Conservation (phyloP, 2,113 vertebrate genomes). For the Paraplagusia blochii region DNA sequence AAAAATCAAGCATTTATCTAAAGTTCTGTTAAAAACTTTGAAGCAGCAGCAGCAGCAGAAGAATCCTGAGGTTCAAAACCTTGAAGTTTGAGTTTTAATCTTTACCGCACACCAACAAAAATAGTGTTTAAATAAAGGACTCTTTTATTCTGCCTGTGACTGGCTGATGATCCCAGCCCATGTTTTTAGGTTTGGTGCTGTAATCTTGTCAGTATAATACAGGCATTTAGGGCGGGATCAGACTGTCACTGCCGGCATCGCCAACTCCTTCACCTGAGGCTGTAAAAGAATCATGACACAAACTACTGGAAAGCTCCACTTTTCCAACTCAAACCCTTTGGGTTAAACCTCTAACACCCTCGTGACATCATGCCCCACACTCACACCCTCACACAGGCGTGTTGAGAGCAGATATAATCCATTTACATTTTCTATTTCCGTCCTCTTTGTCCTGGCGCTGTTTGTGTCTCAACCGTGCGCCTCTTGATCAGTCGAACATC, state of each 20-base stretch:
- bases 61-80: too few relatives aligned
- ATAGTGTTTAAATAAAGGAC: too few relatives aligned
- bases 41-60: too few relatives aligned
- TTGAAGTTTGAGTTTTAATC: too few relatives aligned
- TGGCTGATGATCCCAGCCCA: constrained; percentile 36
- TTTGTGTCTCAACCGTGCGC: constrained; percentile 19
- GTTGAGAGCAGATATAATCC: constrained; percentile 35
- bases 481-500: constrained; percentile 47
- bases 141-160: constrained; percentile 26
- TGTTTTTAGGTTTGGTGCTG: constrained; percentile 42
- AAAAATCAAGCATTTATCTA: constrained; percentile 3
- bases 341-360: constrained; percentile 53
- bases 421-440: constrained; percentile 48
- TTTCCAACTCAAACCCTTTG: constrained; percentile 65
- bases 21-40: too few relatives aligned
- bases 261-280: constrained; percentile 71
- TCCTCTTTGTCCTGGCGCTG: constrained; percentile 14
- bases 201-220: constrained; percentile 71
- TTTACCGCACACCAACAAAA: too few relatives aligned
- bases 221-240: constrained; percentile 67
- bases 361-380: constrained; percentile 20
- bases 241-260: constrained; percentile 66
- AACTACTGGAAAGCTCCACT: constrained; percentile 65
- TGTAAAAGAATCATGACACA: constrained; percentile 45
- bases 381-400: constrained; percentile 4